A percentile compares a stretch with the other conserved stretches of the same genome.
phyloP scores from a whole-genome alignment of 2,888 invertebrate species.

The Mesorhabditis belari region DNA sequence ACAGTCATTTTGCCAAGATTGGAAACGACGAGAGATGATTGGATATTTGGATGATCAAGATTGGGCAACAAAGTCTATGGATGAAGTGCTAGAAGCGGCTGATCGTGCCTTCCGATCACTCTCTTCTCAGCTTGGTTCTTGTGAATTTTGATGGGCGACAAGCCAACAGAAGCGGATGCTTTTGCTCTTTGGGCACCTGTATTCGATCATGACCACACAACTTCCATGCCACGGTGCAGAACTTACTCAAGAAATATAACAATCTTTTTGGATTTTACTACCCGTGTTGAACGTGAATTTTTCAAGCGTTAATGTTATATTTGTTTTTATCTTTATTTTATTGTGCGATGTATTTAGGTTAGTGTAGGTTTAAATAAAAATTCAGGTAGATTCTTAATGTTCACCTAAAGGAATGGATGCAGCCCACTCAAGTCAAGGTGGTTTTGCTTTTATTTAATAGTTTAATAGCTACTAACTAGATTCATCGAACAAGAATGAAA shows the following conservation, averaged over 20 bases:
- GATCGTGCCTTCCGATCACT: constrained; percentile 80
- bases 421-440: no score
- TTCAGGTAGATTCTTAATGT: no score
- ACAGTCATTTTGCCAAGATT: constrained; percentile 55
- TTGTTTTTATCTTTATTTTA: background rate
- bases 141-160: constrained; percentile 66
- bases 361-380: no score
- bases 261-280: constrained; percentile 75
- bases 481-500: no score
- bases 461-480: no score
- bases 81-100: constrained; percentile 63
- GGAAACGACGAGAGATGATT: constrained; percentile 15
- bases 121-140: constrained; percentile 73
- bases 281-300: constrained; percentile 66
- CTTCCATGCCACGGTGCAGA: constrained; percentile 76
- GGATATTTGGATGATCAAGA: constrained; percentile 17
- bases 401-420: no score
- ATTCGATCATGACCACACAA: constrained; percentile 77
- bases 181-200: constrained; percentile 94
- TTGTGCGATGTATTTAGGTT: no score
- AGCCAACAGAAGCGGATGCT: constrained; percentile 82
- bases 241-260: constrained; percentile 70
- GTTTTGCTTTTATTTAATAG: no score
- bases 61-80: constrained; percentile 31
- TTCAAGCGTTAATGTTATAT: constrained; percentile 20